A percentile compares a stretch with the other conserved stretches of the same genome.
Conservation (phyloP, 1,140 invertebrate species). For the Brachionus angularis region DNA sequence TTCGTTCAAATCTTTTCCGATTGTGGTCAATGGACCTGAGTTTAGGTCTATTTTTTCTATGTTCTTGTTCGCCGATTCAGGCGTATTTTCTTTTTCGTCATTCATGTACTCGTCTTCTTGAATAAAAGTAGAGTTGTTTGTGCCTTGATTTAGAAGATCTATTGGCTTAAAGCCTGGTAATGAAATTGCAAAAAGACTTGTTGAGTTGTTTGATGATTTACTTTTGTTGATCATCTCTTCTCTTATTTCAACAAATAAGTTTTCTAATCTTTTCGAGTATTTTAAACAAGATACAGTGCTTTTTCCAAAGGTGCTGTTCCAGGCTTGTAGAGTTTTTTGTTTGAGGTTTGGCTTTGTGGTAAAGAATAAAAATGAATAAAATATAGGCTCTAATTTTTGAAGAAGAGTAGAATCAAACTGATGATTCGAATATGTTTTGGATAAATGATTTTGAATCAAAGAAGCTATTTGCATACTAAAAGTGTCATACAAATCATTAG, state of each 20-base stretch:
- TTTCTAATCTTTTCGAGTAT: conserved; percentile 1
- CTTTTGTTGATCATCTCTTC: conserved; percentile 30
- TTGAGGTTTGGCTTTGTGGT: neutral
- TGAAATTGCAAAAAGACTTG: neutral
- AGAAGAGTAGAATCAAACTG: conserved; percentile 25
- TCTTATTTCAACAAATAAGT: conserved; percentile 34
- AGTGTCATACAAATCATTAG: conserved; percentile 16
- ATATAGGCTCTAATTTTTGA: conserved; percentile 20
- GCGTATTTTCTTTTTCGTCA: conserved; percentile 39
- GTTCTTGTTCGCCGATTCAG: too few relatives aligned
- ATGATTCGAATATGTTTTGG: neutral
- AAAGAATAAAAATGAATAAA: conserved; percentile 14
- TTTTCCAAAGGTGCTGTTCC: conserved; percentile 34
- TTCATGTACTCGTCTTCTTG: conserved; percentile 20
- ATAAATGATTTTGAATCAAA: neutral
- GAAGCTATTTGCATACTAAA: neutral
- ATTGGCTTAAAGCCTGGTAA: conserved; percentile 26
- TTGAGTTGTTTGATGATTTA: neutral
- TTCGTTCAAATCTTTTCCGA: neutral
- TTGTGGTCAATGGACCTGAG: too few relatives aligned
- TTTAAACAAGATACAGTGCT: neutral
- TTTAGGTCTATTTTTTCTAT: too few relatives aligned
- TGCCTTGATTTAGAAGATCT: neutral
- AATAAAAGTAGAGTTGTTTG: neutral
- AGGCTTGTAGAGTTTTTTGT: conserved; percentile 39